Base-by-base conservation (phyloP, 2,888 invertebrate species). In the Lypha dubia region DNA sequence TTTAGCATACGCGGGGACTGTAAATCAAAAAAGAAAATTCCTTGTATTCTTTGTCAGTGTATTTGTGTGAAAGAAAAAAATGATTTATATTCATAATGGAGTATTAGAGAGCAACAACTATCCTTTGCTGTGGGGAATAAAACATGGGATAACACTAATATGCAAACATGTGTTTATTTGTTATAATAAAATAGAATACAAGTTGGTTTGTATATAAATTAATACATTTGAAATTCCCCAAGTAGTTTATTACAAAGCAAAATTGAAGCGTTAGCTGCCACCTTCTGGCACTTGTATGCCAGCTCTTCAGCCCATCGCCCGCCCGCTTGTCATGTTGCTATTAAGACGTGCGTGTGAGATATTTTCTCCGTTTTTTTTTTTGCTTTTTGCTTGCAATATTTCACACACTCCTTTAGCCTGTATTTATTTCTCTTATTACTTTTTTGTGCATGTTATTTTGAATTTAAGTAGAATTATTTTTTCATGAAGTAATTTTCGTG, bases 401-500 rank as follows among this genome's bases (percentile, higher is more conserved):
- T 38, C 17, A 67, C 38, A 32, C 28, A 38, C 20, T 49, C 28
- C 53, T 60, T 41, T n/a, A 20, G 68, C 38, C 38, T 32, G 28
- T 17, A 38, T 73, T 77, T 73, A 35, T 32, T 35, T 35, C 8
- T 74, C 32, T 58, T 63, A 73, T 44, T 41, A 49, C 17, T 73
- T 67, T 73, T 68, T 73, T 8, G 68, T 56, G 71, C 38, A n/a
- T 65, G 60, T 60, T 51, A 51, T 74, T 67, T 76, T 53, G 51
- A 32, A 70, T 73, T 63, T 74, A 51, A 71, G 32, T 79, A 28
- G 41, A 38, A 73, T 84, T 74, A 77, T 81, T 81, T 77, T 77
- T 84, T 77, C 74, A 81, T 84, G 77, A 81, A 81, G 81, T 79
- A 70, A 81, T 81, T 80, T 84, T 86, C 87, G 88, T 90, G 89